phyloP scores from a whole-genome alignment of 1,140 invertebrate species.

The Aphelenchoides besseyi region DNA sequence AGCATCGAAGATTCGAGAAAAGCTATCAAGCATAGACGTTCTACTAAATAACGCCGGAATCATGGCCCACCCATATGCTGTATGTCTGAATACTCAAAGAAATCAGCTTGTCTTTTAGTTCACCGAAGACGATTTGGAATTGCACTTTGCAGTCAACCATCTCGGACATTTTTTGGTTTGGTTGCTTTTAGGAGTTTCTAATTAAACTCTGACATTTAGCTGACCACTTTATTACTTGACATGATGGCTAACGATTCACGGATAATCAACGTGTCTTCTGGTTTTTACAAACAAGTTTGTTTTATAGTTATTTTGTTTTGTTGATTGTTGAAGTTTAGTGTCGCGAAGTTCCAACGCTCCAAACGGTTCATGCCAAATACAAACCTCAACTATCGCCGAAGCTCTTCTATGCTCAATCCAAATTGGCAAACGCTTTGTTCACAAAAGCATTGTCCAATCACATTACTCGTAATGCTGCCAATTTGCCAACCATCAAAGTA shows the following conservation, averaged over 20 bases:
- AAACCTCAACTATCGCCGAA: constrained; percentile 5
- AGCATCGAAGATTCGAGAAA: constrained; percentile 9
- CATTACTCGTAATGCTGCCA: neutral
- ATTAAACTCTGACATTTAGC: too few relatives aligned
- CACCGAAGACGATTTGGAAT: constrained; percentile 26
- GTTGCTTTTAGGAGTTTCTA: too few relatives aligned
- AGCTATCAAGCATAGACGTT: constrained; percentile 21
- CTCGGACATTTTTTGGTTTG: constrained; percentile 47
- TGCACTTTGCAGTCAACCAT: constrained; percentile 50
- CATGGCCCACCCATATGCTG: constrained; percentile 27
- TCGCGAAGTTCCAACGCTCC: neutral
- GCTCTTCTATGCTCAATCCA: constrained; percentile 36
- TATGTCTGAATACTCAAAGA: constrained; percentile 6
- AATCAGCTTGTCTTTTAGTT: constrained; percentile 2
- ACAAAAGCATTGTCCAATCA: constrained; percentile 21
- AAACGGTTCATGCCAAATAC: constrained; percentile 16
- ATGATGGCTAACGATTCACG: constrained; percentile 32
- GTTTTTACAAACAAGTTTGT: constrained; percentile 41
- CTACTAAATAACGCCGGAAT: constrained; percentile 52
- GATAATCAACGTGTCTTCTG: constrained; percentile 39
- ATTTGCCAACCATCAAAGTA: constrained; percentile 27
- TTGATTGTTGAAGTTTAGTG: too few relatives aligned
- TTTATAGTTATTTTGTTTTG: too few relatives aligned
- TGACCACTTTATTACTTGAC: constrained; percentile 38
- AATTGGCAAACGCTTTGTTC: constrained; percentile 46